phyloP scores from a whole-genome alignment of 2,113 vertebrate species.

The Notothenia coriiceps region DNA sequence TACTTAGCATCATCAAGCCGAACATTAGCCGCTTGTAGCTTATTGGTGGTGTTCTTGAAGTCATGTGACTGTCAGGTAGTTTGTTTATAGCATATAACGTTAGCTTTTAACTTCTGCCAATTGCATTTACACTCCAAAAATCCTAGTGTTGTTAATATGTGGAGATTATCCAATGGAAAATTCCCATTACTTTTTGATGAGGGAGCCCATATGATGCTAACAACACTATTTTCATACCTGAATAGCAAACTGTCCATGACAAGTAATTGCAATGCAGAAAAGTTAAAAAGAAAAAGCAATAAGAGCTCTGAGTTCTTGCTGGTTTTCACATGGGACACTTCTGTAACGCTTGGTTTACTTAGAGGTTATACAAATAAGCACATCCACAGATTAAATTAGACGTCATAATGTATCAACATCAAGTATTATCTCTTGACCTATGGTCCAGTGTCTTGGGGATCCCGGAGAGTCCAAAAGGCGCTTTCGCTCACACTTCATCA shows the following conservation, averaged over 20 bases:
- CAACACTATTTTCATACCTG: neutral
- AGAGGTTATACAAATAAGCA: neutral
- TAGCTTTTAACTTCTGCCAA: too few relatives aligned
- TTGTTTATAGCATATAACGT: too few relatives aligned
- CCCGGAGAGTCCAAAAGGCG: conserved; percentile 33
- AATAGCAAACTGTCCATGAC: neutral
- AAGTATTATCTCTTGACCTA: conserved; percentile 19
- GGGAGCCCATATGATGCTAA: too few relatives aligned
- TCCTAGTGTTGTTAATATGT: too few relatives aligned
- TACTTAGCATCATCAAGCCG: too few relatives aligned
- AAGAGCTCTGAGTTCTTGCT: neutral
- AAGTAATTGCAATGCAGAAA: neutral
- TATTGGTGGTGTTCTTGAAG: too few relatives aligned
- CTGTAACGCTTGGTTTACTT: neutral
- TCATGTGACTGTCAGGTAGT: too few relatives aligned
- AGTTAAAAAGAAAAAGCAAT: neutral
- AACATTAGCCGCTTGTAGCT: too few relatives aligned
- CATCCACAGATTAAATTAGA: conserved; percentile 8
- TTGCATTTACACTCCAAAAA: too few relatives aligned
- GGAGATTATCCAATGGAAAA: too few relatives aligned
- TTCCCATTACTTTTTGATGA: too few relatives aligned
- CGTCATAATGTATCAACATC: conserved; percentile 23
- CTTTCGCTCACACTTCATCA: conserved; percentile 47
- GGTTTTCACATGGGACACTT: neutral
- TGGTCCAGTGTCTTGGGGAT: conserved; percentile 26